Evolutionary conservation across 1,140 invertebrate species (phyloP).

Genomic region (Heliconius melpomene): DNA sequence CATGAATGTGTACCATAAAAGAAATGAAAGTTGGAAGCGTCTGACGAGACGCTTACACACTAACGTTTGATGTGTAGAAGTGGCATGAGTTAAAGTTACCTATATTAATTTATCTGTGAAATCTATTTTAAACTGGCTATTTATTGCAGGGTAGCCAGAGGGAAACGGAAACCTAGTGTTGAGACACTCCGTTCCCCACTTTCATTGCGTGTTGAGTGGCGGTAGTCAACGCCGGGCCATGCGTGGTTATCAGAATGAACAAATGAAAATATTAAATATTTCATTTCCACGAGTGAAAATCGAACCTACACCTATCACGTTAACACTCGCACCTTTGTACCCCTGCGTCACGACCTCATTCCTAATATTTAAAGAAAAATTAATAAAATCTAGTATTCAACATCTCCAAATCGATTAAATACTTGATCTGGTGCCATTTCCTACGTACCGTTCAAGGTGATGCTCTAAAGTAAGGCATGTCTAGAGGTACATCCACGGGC

Average conservation of each 20-base stretch:
- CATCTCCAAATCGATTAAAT: neutral
- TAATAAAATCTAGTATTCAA: neutral
- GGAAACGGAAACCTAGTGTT: too few species aligned
- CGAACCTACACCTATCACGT: too few species aligned
- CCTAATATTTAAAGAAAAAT: too few species aligned
- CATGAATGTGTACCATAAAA: neutral
- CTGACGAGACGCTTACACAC: neutral
- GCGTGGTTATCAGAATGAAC: too few species aligned
- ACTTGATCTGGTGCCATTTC: conserved; percentile 6
- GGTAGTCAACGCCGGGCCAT: too few species aligned
- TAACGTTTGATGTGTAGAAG: neutral
- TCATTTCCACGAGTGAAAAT: too few species aligned
- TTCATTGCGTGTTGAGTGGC: too few species aligned
- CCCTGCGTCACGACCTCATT: too few species aligned
- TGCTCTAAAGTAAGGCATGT: neutral
- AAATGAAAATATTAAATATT: too few species aligned
- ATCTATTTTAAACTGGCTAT: neutral
- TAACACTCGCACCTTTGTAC: too few species aligned
- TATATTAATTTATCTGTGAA: neutral
- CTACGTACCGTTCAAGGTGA: neutral
- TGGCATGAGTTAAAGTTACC: neutral
- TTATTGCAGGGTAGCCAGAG: neutral
- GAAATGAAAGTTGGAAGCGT: neutral
- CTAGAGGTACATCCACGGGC: neutral
- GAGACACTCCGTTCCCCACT: too few species aligned